Evolutionary conservation across 2,113 vertebrate species (phyloP), one percentile per base, ranked within the genome.

Genomic region (Brachypteracias leptosomus): DNA sequence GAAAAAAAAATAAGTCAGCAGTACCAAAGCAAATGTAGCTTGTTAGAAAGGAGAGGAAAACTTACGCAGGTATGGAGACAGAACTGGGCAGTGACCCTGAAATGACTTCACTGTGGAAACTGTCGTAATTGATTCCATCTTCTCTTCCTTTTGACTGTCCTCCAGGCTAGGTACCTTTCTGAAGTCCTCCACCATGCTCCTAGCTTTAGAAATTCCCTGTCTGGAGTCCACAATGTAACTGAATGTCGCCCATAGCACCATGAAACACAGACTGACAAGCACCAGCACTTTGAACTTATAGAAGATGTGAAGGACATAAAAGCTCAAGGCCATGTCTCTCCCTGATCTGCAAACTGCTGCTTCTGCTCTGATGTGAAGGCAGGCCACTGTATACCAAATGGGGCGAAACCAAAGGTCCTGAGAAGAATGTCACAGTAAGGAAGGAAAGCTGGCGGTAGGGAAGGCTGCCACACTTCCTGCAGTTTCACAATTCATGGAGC

Each of bases 221-320:
- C 97, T 73, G 3, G 93, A 93, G 82, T 97, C 97, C 21, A 98
- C 94, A 16, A 98, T 92, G 71, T 98, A 98, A 91, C 85, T 94
- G 83, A 98, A 97, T 2, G 96, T 97, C 61, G 97, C 96, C 99
- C 99, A 99, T 2, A 99, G 96, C 91, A 98, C 89, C 5, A 96
- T 97, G 9, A 98, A 72, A 21, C 97, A 98, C 31, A 99, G 68
- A 44, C 97, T 70, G 6, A 99, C 85, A 35, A 99, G 94, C 11
- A 99, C 47, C 77, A 99, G 40, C 21, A 98, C 96, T 66, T 98
- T 99, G 40, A 98, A 95, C 67, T 97, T 98, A 78, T 97, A 97
- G 44, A 97, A 97, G 55, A 98, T 31, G 59, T 97, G 98, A 86
- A 85, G 96, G 72, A 95, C 18, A 47, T 92, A 87, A 21, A 84